phyloP scores from a whole-genome alignment of 1,140 invertebrate species.

The Drosophila yakuba region DNA sequence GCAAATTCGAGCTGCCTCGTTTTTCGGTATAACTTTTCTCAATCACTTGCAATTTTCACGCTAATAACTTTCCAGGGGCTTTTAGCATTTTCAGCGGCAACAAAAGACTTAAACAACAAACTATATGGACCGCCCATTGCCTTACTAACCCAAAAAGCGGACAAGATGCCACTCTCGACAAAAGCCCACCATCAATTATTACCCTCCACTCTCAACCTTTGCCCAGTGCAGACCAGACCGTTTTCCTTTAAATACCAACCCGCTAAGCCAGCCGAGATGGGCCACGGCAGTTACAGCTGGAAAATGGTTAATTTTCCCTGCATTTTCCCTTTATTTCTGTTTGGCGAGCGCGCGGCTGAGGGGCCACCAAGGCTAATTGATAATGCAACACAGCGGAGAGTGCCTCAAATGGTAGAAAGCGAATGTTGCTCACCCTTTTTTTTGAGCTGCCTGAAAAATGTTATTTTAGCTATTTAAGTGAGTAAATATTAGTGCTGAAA shows the following conservation, averaged over 20 bases:
- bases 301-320: slow-evolving; percentile 54
- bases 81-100: slow-evolving; percentile 56
- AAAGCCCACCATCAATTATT: slow-evolving; percentile 27
- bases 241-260: slow-evolving; percentile 73
- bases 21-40: slow-evolving; percentile 21
- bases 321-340: slow-evolving; percentile 45
- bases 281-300: slow-evolving; percentile 33
- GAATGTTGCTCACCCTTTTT: slow-evolving; percentile 26
- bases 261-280: slow-evolving; percentile 7
- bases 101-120: slow-evolving; percentile 35
- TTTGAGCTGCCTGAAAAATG: not conserved
- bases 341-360: slow-evolving; percentile 40
- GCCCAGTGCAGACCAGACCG: slow-evolving; percentile 14
- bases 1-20: slow-evolving; percentile 23
- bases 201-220: slow-evolving; percentile 43
- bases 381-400: slow-evolving; percentile 41
- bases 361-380: slow-evolving; percentile 77
- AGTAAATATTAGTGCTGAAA: not conserved
- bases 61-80: slow-evolving; percentile 65
- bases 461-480: not conserved
- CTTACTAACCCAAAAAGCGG: slow-evolving; percentile 54
- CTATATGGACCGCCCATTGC: slow-evolving; percentile 49
- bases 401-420: slow-evolving; percentile 4
- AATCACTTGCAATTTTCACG: slow-evolving; percentile 64
- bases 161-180: slow-evolving; percentile 16